Evolutionary conservation across 2,797 vertebrate genomes (phyloP), one percentile per base, ranked within the genome.

Genomic region (Tragelaphus oryx): DNA sequence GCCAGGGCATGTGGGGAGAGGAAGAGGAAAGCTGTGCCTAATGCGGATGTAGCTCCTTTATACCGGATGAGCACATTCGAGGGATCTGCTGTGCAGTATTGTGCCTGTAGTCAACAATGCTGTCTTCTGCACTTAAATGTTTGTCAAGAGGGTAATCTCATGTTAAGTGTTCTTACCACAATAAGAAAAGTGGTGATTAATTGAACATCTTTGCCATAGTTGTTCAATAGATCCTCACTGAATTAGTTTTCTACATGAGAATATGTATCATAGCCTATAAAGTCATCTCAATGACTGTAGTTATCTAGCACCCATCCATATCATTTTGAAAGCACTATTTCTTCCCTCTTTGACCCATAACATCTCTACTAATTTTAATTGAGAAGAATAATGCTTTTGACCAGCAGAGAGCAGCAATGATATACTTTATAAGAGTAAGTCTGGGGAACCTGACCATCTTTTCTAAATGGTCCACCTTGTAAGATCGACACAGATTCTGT

Each of bases 321-420:
- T 54, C 89, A 24, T 46, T 93, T 33, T 84, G 87, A 3, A 48
- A 90, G 11, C 28, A 33, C 74, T 79, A 2, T 18, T 10, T 54
- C 94, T 94, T 57, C 7, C 82, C 1, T 44, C 2, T 86, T 97
- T 94, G 91, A 62, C 37, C 79, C 75, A 48, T 80, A 59, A 76
- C 14, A 48, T 80, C 12, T 88, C 62, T 84, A 37, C 14, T 90
- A 17, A 41, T 13, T 74, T 97, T 97, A 92, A 93, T 87, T 55
- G 87, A 93, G 93, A 92, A 93, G 80, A 97, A 96, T 98, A 97
- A 98, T 97, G 87, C 50, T 41, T 98, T 97, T 98, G 96, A 93
- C 98, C 98, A 99, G 98, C 98, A 99, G 98, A 98, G 98, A 98
- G 98, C 98, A 99, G 98, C 98, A 98, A 87, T 98, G 98, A 98